Percentiles rank a stretch among this genome's conserved stretches.
These are phyloP conservation scores for Nannobrachium achirus DNA, from an alignment of 2,113 vertebrate species.

Conservation along the genomic window DNA sequence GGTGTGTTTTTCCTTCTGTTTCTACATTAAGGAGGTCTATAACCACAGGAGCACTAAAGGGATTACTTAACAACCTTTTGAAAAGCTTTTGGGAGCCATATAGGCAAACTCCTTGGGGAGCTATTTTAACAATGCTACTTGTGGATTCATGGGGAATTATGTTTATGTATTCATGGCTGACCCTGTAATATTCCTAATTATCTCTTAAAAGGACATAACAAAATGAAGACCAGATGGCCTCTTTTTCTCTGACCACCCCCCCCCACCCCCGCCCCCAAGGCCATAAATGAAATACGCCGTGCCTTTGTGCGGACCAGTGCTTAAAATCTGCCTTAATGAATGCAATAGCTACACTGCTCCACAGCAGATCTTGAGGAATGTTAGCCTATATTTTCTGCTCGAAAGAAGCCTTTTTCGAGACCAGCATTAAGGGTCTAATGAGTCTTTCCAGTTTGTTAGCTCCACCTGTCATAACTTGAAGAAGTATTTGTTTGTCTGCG, in stretches of 20 bases:
- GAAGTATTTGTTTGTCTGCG: slow-evolving; percentile 12
- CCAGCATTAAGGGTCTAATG: slow-evolving; percentile 8
- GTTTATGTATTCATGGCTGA: slow-evolving; percentile 61
- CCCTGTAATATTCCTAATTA: slow-evolving; percentile 70
- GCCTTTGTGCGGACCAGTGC: slow-evolving; percentile 54
- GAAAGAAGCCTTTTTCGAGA: neutral
- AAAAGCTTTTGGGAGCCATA: slow-evolving; percentile 20
- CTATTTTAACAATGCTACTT: slow-evolving; percentile 46
- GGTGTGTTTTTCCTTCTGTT: no score
- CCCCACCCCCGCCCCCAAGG: slow-evolving; percentile 21
- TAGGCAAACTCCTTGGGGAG: slow-evolving; percentile 14
- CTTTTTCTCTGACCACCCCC: slow-evolving; percentile 47
- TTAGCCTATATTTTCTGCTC: slow-evolving; percentile 12
- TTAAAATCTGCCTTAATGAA: slow-evolving; percentile 56
- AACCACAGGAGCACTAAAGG: slow-evolving; percentile 9
- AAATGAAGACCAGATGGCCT: slow-evolving; percentile 70
- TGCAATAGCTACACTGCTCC: slow-evolving; percentile 26
- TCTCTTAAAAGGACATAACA: slow-evolving; percentile 56
- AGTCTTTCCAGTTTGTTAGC: slow-evolving; percentile 3
- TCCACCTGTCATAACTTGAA: slow-evolving; percentile 35
- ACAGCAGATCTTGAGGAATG: slow-evolving; percentile 28
- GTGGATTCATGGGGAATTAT: slow-evolving; percentile 52
- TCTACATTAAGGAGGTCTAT: neutral
- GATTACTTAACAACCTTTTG: slow-evolving; percentile 37
- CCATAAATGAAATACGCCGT: slow-evolving; percentile 55